Conservation (phyloP, 35 echinoderm and acorn worm species). For the Diadema setosum region DNA sequence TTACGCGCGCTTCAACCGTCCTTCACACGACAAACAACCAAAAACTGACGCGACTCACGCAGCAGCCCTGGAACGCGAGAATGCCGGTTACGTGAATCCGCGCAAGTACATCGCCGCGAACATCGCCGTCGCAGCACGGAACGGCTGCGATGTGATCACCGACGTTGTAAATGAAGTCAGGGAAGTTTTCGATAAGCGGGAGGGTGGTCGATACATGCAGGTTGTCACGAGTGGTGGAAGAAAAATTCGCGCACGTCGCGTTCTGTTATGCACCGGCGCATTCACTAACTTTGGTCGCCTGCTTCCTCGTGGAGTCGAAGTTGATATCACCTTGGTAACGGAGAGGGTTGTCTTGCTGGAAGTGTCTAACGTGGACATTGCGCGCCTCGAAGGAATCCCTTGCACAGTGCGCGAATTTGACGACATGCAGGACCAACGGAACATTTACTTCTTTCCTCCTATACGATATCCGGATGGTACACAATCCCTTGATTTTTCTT, state of each 20-base stretch:
- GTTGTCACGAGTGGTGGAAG: constrained; percentile 18
- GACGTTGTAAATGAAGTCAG: constrained; percentile 26
- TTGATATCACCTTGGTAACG: constrained; percentile 21
- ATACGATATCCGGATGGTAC: constrained; percentile 89
- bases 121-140: constrained; percentile 17
- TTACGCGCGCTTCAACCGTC: neutral
- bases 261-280: constrained; percentile 70
- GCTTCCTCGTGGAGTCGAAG: constrained; percentile 4
- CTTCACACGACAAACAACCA: neutral
- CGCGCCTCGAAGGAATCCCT: constrained; percentile 47
- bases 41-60: no score
- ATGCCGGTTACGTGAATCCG: constrained; percentile 50
- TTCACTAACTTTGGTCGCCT: constrained; percentile 64
- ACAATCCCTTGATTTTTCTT: no score
- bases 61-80: neutral
- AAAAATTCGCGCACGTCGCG: constrained; percentile 6
- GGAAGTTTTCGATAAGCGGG: neutral
- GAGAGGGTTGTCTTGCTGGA: constrained; percentile 33
- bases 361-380: constrained; percentile 27
- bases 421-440: neutral
- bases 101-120: constrained; percentile 53
- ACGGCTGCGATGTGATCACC: constrained; percentile 65
- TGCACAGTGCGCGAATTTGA: neutral
- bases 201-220: neutral
- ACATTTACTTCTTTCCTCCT: constrained; percentile 71